Evolutionary conservation across 2,888 invertebrate genomes (phyloP).

Genomic region (Bruchidius siliquastri): DNA sequence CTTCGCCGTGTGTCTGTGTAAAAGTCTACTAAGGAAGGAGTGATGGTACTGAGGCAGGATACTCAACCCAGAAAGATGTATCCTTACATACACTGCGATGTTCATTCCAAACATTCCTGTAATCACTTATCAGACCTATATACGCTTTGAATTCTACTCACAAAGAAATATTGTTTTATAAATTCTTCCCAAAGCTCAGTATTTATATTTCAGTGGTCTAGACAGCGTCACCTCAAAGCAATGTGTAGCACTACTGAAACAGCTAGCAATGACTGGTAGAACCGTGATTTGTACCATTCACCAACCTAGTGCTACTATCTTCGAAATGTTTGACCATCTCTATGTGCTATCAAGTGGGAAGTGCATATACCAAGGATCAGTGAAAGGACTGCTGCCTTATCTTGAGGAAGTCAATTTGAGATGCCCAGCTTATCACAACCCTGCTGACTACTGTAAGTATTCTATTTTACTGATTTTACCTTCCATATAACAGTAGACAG

Average conservation of each 20-base stretch:
- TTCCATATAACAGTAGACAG: not conserved
- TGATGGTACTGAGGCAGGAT: too few relatives aligned
- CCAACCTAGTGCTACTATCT: slow-evolving; percentile 81
- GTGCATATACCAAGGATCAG: slow-evolving; percentile 77
- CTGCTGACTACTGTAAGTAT: slow-evolving; percentile 52
- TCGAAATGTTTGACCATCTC: slow-evolving; percentile 84
- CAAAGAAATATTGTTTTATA: too few relatives aligned
- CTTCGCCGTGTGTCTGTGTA: too few relatives aligned
- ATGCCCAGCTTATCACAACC: slow-evolving; percentile 88
- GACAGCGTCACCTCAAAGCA: slow-evolving; percentile 81
- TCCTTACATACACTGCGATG: too few relatives aligned
- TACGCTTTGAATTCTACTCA: too few relatives aligned
- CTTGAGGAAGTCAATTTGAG: slow-evolving; percentile 62
- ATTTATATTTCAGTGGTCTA: slow-evolving; percentile 58
- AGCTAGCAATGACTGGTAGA: slow-evolving; percentile 76
- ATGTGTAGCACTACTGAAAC: slow-evolving; percentile 72
- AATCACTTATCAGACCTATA: too few relatives aligned
- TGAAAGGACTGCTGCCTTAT: slow-evolving; percentile 71
- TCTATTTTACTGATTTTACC: not conserved
- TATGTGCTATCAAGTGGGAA: slow-evolving; percentile 77
- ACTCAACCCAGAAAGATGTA: too few relatives aligned
- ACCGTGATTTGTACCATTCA: slow-evolving; percentile 88
- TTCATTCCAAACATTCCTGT: too few relatives aligned
- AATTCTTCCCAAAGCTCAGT: not conserved
- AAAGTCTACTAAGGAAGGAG: too few relatives aligned